Base-by-base conservation (phyloP, 2,113 vertebrate species). In the Dromas ardeola region DNA sequence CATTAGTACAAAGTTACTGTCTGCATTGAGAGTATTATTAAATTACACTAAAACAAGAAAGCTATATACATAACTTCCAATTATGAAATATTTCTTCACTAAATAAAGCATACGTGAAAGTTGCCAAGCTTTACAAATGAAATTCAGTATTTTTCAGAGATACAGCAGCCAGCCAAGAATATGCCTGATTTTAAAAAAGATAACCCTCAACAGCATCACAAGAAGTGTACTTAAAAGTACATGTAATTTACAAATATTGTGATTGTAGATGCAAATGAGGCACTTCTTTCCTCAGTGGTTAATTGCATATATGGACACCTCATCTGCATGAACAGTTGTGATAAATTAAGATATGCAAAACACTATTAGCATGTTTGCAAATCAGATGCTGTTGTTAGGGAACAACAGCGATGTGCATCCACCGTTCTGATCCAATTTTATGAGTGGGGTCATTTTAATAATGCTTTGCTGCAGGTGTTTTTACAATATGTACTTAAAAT, bases 321-420 rank as follows among this genome's bases (percentile, higher is more conserved):
- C 67, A 95, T 79, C 62, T 95, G 56, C 71, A 78, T 27, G 72
- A 85, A 67, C 63, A 74, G 22, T 53, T 92, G 83, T 65, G 80
- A 92, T 49, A 93, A 88, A 96, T 94, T 90, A 85, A 79, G 83
- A 47, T 47, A 84, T 62, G 85, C 63, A 93, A 93, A 82, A 84
- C 6, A 34, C 27, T 84, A 59, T 69, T 89, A 84, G 53, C 38
- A 47, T 78, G 67, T 95, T 95, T 95, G 53, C 66, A 94, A 92
- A 96, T 95, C 73, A 95, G 53, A 86, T 70, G 22, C 36, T 88
- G 34, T 45, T 95, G 56, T 88, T 76, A 49, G 53, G 53, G 53
- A 94, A 80, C 53, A 87, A 69, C 27, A 85, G 62, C 58, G 61
- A 85, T 30, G 36, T 26, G 22, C 45, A 62, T 61, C 70, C 52